Conservation (phyloP, 92 coral and sea anemone species). For the Epizoanthus fatuus region DNA sequence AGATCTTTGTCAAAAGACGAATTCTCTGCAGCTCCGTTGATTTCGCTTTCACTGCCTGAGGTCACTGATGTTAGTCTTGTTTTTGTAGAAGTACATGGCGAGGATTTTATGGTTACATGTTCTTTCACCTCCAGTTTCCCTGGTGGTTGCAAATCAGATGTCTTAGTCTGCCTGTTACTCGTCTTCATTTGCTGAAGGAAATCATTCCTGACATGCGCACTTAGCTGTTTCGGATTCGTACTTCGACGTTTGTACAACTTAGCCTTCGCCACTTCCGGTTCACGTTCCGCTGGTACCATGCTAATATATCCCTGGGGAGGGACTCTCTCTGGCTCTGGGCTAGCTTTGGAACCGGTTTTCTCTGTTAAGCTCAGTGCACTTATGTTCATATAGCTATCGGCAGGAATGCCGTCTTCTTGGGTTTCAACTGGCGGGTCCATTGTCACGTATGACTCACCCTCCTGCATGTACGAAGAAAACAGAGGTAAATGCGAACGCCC, state of each 20-base stretch:
- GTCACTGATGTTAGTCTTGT: constrained; percentile 2
- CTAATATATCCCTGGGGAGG: constrained; percentile 8
- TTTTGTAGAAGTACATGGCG: not conserved
- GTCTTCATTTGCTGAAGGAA: constrained; percentile 39
- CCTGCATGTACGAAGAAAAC: not conserved
- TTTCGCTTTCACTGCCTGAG: not conserved
- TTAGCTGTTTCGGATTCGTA: constrained; percentile 28
- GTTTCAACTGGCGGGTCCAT: constrained; percentile 12
- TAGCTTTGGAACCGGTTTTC: not conserved
- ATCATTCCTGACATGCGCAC: constrained; percentile 27
- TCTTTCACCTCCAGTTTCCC: constrained; percentile 1
- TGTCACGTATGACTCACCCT: constrained; percentile 17
- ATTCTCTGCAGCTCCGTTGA: not conserved
- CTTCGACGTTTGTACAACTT: constrained; percentile 23
- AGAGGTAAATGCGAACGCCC: no score
- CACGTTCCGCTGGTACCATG: constrained; percentile 24
- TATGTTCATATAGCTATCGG: constrained; percentile 28
- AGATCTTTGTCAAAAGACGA: not conserved
- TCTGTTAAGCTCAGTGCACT: constrained; percentile 13
- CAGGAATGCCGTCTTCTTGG: not conserved
- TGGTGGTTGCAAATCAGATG: not conserved
- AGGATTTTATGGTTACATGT: constrained; percentile 19
- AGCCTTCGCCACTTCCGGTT: not conserved
- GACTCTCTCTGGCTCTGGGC: not conserved
- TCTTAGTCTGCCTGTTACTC: constrained; percentile 15